A percentile compares a stretch with the other conserved stretches of the same genome.
Conservation (phyloP, 2,888 invertebrate species). For the Tanytarsus gracilentus region DNA sequence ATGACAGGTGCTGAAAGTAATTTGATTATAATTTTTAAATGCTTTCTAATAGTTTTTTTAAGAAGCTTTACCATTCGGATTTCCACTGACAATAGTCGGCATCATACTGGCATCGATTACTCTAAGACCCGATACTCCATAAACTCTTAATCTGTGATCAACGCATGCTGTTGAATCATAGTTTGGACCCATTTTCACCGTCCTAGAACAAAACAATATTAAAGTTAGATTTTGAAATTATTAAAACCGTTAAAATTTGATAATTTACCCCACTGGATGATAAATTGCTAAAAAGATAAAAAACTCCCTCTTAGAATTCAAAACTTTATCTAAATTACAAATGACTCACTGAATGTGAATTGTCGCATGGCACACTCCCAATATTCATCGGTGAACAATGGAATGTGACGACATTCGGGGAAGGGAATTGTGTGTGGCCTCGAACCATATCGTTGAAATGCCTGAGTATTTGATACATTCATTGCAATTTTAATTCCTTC, state of each 20-base stretch:
- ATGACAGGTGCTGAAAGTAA: no score
- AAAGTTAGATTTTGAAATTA: no score
- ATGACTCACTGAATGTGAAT: slow-evolving; percentile 59
- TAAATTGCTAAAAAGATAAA: slow-evolving; percentile 57
- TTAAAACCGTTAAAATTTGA: no score
- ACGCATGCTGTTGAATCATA: slow-evolving; percentile 70
- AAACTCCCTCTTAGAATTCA: no score
- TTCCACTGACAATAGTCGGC: slow-evolving; percentile 81
- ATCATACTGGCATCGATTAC: slow-evolving; percentile 81
- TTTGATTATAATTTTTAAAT: no score
- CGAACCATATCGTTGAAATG: slow-evolving; percentile 74
- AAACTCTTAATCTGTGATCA: slow-evolving; percentile 64
- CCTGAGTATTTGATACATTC: slow-evolving; percentile 65
- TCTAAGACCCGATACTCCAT: slow-evolving; percentile 66
- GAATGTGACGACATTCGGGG: slow-evolving; percentile 69
- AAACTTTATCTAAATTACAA: slow-evolving; percentile 39
- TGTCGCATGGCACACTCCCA: slow-evolving; percentile 80
- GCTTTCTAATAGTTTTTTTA: no score
- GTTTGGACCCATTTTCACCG: slow-evolving; percentile 78
- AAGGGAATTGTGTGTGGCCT: slow-evolving; percentile 68
- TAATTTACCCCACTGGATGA: slow-evolving; percentile 76
- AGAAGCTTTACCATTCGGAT: no score
- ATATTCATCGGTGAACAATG: slow-evolving; percentile 68
- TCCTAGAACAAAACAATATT: no score
- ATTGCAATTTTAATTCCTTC: slow-evolving; percentile 80